Conservation (phyloP, 1,140 invertebrate genomes). For the Parapsyche elsis region DNA sequence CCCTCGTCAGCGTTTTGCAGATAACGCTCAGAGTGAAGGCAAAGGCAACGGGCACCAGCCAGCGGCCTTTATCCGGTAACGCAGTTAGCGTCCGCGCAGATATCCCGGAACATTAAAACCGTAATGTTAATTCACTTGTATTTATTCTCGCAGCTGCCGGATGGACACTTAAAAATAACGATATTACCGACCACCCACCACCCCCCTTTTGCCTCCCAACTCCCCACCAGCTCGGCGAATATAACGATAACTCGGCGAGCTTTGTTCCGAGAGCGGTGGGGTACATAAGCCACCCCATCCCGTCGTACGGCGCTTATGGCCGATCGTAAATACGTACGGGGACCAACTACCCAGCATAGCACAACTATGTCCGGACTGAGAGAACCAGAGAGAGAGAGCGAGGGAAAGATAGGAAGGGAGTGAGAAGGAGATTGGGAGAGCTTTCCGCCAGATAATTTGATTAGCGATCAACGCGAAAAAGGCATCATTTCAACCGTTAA, state of each 20-base stretch:
- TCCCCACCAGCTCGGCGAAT: conserved; percentile 38
- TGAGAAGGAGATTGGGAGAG: not conserved
- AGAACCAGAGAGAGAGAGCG: no score
- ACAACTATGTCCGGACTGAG: no score
- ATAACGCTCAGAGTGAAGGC: conserved; percentile 9
- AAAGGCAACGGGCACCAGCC: not conserved
- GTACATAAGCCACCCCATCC: not conserved
- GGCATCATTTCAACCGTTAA: not conserved
- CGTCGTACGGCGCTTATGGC: conserved; percentile 6
- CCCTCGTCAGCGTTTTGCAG: conserved; percentile 34
- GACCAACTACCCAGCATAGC: not conserved
- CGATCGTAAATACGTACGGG: conserved; percentile 49
- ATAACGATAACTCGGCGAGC: conserved; percentile 54
- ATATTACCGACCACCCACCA: conserved; percentile 44
- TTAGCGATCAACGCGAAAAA: conserved; percentile 20
- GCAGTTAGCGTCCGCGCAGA: conserved; percentile 49
- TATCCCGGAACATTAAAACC: conserved; percentile 55
- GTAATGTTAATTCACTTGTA: conserved; percentile 57
- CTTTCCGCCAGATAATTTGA: conserved; percentile 7
- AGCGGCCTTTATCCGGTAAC: conserved; percentile 39
- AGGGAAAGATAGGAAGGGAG: not conserved
- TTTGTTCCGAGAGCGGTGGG: conserved; percentile 44
- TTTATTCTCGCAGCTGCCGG: conserved; percentile 57
- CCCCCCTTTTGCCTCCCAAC: not conserved
- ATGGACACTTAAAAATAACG: conserved; percentile 57